Evolutionary conservation across 2,797 vertebrate genomes (phyloP).

Genomic region (Denticeps clupeoides): DNA sequence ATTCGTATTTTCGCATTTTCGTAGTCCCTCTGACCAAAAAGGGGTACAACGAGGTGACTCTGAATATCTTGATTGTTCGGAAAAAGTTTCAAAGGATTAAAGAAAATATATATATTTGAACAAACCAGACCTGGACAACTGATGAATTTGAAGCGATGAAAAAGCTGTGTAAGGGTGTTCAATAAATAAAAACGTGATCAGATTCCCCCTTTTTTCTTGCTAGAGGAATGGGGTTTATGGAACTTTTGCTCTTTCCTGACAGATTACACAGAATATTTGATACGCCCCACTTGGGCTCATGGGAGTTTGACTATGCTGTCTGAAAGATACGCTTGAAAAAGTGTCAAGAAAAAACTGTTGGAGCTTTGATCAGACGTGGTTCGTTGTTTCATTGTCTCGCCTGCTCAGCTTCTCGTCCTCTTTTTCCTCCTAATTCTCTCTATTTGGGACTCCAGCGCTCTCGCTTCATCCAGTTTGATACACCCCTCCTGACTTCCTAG

Average conservation of each 20-base stretch:
- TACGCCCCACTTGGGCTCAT: constrained; percentile 31
- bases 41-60: no score
- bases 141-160: not conserved
- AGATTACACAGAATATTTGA: constrained; percentile 58
- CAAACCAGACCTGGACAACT: no score
- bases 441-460: no score
- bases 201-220: constrained; percentile 13
- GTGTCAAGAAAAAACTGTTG: constrained; percentile 20
- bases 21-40: no score
- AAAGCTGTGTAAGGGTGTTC: constrained; percentile 1
- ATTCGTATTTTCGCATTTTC: no score
- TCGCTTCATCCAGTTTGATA: no score
- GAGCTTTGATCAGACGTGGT: constrained; percentile 41
- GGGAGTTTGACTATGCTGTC: constrained; percentile 38
- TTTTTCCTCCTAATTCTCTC: not conserved
- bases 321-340: constrained; percentile 37
- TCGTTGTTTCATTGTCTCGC: constrained; percentile 12
- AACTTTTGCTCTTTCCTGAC: constrained; percentile 34
- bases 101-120: not conserved
- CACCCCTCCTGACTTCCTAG: no score
- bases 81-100: constrained; percentile 8
- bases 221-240: constrained; percentile 31
- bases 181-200: constrained; percentile 9
- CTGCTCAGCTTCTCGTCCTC: not conserved
- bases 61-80: constrained; percentile 2